Percentiles rank a stretch among this genome's conserved stretches.
phyloP scores from a whole-genome alignment of 2,797 vertebrate genomes.

The Chanos chanos region DNA sequence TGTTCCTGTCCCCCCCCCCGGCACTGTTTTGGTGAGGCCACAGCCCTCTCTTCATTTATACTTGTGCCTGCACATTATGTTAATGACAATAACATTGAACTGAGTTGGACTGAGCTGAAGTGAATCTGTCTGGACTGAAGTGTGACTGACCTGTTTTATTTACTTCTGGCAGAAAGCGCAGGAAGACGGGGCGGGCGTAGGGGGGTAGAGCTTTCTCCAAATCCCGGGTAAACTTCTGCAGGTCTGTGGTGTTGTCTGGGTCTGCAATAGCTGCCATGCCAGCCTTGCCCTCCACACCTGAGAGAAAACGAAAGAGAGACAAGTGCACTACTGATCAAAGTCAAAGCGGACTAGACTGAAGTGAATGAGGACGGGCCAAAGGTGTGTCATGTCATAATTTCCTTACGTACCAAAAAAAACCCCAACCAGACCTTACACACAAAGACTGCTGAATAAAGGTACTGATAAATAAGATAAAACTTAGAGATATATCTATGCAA shows the following conservation, averaged over 20 bases:
- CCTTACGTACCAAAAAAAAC: no score
- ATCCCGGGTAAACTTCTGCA: constrained; percentile 78
- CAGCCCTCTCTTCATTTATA: no score
- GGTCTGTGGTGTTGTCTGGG: constrained; percentile 71
- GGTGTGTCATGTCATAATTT: no score
- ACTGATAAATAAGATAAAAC: no score
- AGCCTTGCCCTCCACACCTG: constrained; percentile 91
- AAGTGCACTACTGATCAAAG: not conserved
- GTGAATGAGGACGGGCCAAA: no score
- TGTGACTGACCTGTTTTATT: constrained; percentile 84
- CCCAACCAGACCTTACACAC: no score
- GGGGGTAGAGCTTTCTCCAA: constrained; percentile 85
- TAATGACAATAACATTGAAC: not conserved
- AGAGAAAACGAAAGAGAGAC: not conserved
- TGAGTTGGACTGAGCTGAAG: not conserved
- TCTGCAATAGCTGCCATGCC: constrained; percentile 94
- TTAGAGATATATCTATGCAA: no score
- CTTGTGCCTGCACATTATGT: no score
- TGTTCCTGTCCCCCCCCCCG: no score
- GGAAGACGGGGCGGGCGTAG: constrained; percentile 87
- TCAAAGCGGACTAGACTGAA: no score
- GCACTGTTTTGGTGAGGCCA: no score
- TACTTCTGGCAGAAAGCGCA: constrained; percentile 85
- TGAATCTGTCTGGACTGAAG: not conserved
- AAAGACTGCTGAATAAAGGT: no score